A percentile compares a stretch with the other conserved stretches of the same genome.
These are phyloP conservation scores for Ptilodon capucinus DNA, from an alignment of 2,888 invertebrate genomes.

Conservation along the genomic window DNA sequence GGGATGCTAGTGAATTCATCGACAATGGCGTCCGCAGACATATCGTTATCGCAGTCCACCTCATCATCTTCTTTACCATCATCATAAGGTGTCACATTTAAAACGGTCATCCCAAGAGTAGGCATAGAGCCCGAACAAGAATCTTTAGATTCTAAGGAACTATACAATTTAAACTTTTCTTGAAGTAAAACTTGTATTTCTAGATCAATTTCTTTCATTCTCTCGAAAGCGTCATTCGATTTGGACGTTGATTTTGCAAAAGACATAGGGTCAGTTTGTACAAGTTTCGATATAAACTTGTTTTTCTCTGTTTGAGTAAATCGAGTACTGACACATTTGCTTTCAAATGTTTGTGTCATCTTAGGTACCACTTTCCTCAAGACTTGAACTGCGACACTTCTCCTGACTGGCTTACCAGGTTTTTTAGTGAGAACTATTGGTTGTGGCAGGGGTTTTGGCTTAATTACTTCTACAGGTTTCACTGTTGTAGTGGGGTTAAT, in stretches of 20 bases:
- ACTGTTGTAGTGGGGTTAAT: slow-evolving; percentile 25
- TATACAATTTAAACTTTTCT: slow-evolving; percentile 83
- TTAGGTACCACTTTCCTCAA: slow-evolving; percentile 43
- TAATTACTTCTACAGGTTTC: slow-evolving; percentile 41
- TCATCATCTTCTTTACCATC: slow-evolving; percentile 20
- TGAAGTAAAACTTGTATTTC: slow-evolving; percentile 81
- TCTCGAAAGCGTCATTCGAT: slow-evolving; percentile 67
- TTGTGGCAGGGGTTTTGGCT: slow-evolving; percentile 31
- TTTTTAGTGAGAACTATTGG: slow-evolving; percentile 5
- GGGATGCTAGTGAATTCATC: slow-evolving; percentile 69
- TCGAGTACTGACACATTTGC: slow-evolving; percentile 32
- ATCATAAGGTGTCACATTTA: slow-evolving; percentile 54
- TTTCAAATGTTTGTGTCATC: slow-evolving; percentile 54
- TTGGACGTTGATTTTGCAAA: slow-evolving; percentile 32
- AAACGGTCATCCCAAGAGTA: slow-evolving; percentile 69
- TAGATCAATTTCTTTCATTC: slow-evolving; percentile 84
- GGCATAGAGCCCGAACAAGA: slow-evolving; percentile 49
- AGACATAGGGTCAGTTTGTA: slow-evolving; percentile 56
- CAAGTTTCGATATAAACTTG: slow-evolving; percentile 35
- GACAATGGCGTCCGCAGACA: slow-evolving; percentile 58
- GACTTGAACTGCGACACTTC: slow-evolving; percentile 51
- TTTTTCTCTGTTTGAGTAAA: slow-evolving; percentile 54
- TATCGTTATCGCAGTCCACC: slow-evolving; percentile 17
- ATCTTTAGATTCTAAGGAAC: slow-evolving; percentile 69
- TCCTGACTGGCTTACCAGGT: slow-evolving; percentile 40